Evolutionary conservation across 2,888 invertebrate genomes (phyloP).

Genomic region (Athalia circularis): DNA sequence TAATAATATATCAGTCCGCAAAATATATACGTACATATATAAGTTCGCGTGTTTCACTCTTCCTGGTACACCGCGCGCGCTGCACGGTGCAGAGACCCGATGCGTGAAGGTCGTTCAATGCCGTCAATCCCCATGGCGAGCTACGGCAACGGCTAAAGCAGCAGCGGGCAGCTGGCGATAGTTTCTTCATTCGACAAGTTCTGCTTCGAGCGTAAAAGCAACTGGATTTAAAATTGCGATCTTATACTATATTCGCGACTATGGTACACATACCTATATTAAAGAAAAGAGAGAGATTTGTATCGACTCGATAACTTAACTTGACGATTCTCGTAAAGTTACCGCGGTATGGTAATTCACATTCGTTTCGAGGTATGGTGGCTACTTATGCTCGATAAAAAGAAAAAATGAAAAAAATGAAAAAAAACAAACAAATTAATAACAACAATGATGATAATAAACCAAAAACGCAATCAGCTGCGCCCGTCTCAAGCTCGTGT

Average conservation of each 20-base stretch:
- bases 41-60: slow-evolving; percentile 23
- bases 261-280: no score
- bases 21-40: neutral
- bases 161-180: slow-evolving; percentile 22
- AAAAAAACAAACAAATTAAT: no score
- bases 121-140: slow-evolving; percentile 50
- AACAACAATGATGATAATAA: neutral
- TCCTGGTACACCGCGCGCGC: slow-evolving; percentile 31
- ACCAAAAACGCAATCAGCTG: slow-evolving; percentile 14
- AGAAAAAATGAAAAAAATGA: no score
- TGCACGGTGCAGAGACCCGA: slow-evolving; percentile 57
- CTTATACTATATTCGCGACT: no score
- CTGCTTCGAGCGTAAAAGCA: slow-evolving; percentile 24
- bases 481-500: neutral
- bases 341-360: neutral
- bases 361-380: no score
- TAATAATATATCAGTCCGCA: neutral
- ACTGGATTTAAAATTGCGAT: neutral
- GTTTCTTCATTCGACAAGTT: slow-evolving; percentile 34
- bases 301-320: slow-evolving; percentile 20
- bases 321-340: slow-evolving; percentile 34
- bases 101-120: slow-evolving; percentile 70
- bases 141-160: neutral
- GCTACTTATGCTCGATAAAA: no score
- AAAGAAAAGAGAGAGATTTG: neutral